These are phyloP conservation scores for Patella caerulea DNA, from an alignment of 2,888 invertebrate species.

Conservation along the genomic window DNA sequence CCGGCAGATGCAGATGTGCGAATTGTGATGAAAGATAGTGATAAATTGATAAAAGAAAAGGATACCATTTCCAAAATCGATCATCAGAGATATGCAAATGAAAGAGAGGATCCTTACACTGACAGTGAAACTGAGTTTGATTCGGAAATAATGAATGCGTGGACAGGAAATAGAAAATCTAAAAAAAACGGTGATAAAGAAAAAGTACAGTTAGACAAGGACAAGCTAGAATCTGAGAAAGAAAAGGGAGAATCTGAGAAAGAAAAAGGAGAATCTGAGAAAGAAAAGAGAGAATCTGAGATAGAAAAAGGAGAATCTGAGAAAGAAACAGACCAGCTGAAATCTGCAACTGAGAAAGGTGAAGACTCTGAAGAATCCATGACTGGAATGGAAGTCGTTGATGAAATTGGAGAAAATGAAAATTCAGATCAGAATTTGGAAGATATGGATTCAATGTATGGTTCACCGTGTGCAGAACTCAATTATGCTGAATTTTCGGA, in stretches of 20 bases:
- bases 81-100: slow-evolving; percentile 6
- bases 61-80: too few relatives aligned
- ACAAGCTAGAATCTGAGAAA: slow-evolving; percentile 28
- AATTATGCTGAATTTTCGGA: slow-evolving; percentile 40
- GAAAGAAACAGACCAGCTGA: slow-evolving; percentile 17
- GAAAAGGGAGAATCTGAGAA: not conserved
- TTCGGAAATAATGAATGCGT: not conserved
- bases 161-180: not conserved
- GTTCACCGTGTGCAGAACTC: slow-evolving; percentile 37
- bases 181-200: not conserved
- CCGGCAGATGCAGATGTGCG: too few relatives aligned
- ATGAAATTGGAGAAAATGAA: slow-evolving; percentile 29
- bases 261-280: slow-evolving; percentile 31
- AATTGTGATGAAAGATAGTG: too few relatives aligned
- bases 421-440: slow-evolving; percentile 34
- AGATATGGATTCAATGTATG: slow-evolving; percentile 34
- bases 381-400: slow-evolving; percentile 29
- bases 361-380: slow-evolving; percentile 21
- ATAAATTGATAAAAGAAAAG: too few relatives aligned
- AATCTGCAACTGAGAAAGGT: slow-evolving; percentile 3
- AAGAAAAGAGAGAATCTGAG: slow-evolving; percentile 24
- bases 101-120: slow-evolving; percentile 5
- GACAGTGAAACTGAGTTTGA: slow-evolving; percentile 12
- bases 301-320: slow-evolving; percentile 13
- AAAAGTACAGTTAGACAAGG: not conserved